Conservation (phyloP, 2,888 invertebrate genomes). For the Hypomecis atomaria region DNA sequence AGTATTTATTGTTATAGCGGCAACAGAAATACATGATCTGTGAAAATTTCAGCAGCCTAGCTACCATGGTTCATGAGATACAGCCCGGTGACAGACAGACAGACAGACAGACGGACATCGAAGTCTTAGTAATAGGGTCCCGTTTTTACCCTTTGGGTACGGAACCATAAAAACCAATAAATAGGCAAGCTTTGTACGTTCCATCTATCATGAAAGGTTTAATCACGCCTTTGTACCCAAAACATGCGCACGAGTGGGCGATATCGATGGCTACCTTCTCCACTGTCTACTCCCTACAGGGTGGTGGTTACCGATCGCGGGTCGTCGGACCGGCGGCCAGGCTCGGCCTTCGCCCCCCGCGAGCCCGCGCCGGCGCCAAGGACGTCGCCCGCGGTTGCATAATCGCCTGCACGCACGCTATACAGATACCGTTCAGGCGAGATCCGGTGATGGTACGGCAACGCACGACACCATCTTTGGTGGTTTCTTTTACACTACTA, state of each 20-base stretch:
- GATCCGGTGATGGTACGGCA: constrained; percentile 48
- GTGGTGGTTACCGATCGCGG: constrained; percentile 49
- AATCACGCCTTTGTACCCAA: neutral
- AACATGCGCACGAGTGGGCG: neutral
- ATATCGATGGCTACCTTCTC: constrained; percentile 11
- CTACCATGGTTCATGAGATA: no score
- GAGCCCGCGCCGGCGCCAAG: constrained; percentile 63
- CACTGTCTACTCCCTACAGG: constrained; percentile 24
- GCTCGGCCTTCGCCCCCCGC: constrained; percentile 73
- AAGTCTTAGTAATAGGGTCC: no score
- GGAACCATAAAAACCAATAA: no score
- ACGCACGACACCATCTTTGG: constrained; percentile 9
- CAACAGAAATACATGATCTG: no score
- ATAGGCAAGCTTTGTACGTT: no score
- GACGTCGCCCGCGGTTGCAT: constrained; percentile 79
- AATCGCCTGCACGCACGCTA: constrained; percentile 72
- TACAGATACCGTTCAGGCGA: constrained; percentile 69
- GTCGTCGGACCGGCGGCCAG: constrained; percentile 66
- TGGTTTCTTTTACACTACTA: neutral
- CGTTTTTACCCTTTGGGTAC: no score
- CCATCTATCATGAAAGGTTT: no score
- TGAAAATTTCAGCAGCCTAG: no score
- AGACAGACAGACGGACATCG: no score
- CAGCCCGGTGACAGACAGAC: no score
- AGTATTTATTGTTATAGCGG: no score